Conservation (phyloP, 1,140 invertebrate genomes). For the Magallana angulata region DNA sequence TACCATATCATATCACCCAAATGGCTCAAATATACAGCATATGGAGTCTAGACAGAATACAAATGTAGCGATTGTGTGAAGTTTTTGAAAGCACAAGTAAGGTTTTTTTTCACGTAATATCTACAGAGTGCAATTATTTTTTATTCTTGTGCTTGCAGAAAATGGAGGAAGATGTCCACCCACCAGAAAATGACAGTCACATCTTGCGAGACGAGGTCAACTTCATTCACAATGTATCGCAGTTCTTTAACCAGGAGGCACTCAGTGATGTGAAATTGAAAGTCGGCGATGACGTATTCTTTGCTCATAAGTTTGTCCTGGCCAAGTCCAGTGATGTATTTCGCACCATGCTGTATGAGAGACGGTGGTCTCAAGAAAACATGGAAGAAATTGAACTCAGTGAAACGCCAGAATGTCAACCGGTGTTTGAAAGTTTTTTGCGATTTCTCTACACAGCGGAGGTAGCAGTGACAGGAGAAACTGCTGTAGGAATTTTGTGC, state of each 20-base stretch:
- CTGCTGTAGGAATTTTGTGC: constrained; percentile 78
- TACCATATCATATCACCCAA: no score
- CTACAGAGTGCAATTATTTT: background rate
- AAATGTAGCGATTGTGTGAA: no score
- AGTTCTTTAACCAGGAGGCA: constrained; percentile 76
- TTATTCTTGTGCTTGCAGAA: constrained; percentile 53
- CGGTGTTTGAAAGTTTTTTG: constrained; percentile 77
- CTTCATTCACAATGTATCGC: constrained; percentile 76
- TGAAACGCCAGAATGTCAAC: constrained; percentile 76
- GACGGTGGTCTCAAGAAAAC: constrained; percentile 69
- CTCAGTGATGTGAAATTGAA: constrained; percentile 77
- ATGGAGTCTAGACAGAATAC: no score
- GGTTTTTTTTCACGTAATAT: background rate
- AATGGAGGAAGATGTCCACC: constrained; percentile 42
- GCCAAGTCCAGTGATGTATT: constrained; percentile 79
- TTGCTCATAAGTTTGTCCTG: constrained; percentile 78
- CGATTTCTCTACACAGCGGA: constrained; percentile 78
- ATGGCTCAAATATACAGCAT: no score
- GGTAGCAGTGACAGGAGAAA: constrained; percentile 72
- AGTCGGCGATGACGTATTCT: constrained; percentile 71
- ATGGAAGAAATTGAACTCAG: constrained; percentile 72
- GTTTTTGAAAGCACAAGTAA: background rate
- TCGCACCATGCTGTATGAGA: constrained; percentile 77
- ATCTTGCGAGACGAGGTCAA: constrained; percentile 75
- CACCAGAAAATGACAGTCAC: constrained; percentile 50